Evolutionary conservation across 1,140 invertebrate genomes (phyloP).

Genomic region (Bombyx mandarina): DNA sequence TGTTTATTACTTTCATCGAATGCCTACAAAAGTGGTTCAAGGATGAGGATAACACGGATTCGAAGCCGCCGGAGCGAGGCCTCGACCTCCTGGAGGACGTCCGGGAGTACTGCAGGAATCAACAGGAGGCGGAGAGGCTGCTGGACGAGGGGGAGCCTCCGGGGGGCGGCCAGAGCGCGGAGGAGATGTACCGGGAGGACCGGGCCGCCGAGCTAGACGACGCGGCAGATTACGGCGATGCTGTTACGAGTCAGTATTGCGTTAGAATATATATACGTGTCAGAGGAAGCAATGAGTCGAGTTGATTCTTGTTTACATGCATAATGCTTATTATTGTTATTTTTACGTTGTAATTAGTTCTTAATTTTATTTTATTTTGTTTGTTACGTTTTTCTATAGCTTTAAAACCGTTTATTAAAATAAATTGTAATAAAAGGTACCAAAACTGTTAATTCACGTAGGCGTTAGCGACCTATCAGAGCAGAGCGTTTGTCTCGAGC

Average conservation of each 20-base stretch:
- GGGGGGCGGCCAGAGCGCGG: conserved; percentile 53
- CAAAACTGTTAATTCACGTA: too few species aligned
- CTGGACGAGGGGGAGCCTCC: conserved; percentile 44
- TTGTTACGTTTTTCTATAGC: too few species aligned
- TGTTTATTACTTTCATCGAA: conserved; percentile 75
- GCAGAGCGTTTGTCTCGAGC: too few species aligned
- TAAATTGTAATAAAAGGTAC: too few species aligned
- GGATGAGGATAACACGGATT: not conserved
- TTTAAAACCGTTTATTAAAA: too few species aligned
- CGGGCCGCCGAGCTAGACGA: conserved; percentile 46
- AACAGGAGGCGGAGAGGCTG: conserved; percentile 29
- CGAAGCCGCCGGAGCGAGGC: not conserved
- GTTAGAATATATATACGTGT: too few species aligned
- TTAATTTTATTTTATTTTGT: too few species aligned
- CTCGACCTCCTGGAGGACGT: conserved; percentile 39
- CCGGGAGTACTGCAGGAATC: conserved; percentile 30
- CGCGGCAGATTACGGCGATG: conserved; percentile 44
- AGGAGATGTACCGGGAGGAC: conserved; percentile 73
- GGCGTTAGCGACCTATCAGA: too few species aligned
- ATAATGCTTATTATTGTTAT: too few species aligned
- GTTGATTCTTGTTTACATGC: too few species aligned
- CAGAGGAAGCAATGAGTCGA: too few species aligned
- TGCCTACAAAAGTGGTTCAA: conserved; percentile 71
- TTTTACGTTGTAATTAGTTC: too few species aligned
- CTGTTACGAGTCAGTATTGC: conserved; percentile 33